Conservation (phyloP, 2,797 vertebrate species). For the Nyctalus aviator region DNA sequence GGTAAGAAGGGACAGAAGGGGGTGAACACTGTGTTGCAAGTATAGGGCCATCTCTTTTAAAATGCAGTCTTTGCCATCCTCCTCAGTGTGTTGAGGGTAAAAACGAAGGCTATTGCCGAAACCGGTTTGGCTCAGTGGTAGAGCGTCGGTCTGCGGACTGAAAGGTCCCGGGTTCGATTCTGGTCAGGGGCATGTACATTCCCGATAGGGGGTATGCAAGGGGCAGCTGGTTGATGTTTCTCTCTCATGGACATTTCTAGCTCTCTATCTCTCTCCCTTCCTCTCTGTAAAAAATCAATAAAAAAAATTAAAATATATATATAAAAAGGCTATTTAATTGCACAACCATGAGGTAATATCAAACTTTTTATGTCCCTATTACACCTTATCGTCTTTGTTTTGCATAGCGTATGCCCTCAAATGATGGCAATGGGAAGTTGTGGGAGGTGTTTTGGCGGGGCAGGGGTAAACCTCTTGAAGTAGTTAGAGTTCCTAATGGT, state of each 20-base stretch:
- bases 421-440: neutral
- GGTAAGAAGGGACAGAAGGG: conserved; percentile 84
- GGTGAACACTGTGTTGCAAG: neutral
- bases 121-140: too few species aligned
- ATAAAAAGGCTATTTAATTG: neutral
- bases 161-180: too few species aligned
- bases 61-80: neutral
- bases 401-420: neutral
- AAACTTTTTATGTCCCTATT: neutral
- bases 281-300: too few species aligned
- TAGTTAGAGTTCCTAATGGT: neutral
- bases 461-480: neutral
- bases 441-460: neutral
- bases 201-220: too few species aligned
- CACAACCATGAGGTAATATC: neutral
- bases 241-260: too few species aligned
- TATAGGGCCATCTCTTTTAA: neutral
- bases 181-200: too few species aligned
- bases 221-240: too few species aligned
- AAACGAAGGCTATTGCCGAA: neutral
- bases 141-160: too few species aligned
- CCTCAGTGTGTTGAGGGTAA: neutral
- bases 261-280: too few species aligned
- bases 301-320: too few species aligned
- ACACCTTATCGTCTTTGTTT: neutral